A percentile compares a stretch with the other conserved stretches of the same genome.
Evolutionary conservation across 2,888 invertebrate species (phyloP).

Genomic region (Poecilobothrus nobilitatus): DNA sequence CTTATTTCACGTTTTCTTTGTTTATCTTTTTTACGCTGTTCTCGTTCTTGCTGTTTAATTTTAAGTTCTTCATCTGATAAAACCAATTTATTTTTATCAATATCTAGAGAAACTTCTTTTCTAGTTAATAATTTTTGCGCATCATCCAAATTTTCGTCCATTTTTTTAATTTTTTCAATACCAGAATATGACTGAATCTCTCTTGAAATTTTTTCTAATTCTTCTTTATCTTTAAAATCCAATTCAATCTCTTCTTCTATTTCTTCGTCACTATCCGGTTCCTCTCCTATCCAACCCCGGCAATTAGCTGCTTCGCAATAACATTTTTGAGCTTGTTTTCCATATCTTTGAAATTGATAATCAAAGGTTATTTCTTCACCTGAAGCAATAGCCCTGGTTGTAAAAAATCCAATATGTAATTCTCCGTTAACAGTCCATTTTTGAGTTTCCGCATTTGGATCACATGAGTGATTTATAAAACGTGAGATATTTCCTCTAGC

Average conservation of each 20-base stretch:
- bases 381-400: slow-evolving; percentile 66
- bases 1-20: slow-evolving; percentile 22
- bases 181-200: slow-evolving; percentile 16
- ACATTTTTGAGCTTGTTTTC: slow-evolving; percentile 92
- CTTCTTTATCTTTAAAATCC: slow-evolving; percentile 25
- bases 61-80: slow-evolving; percentile 5
- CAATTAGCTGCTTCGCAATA: slow-evolving; percentile 85
- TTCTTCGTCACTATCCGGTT: slow-evolving; percentile 64
- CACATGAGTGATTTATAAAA: slow-evolving; percentile 98
- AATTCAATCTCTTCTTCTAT: slow-evolving; percentile 47
- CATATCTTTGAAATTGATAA: slow-evolving; percentile 95
- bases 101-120: background rate
- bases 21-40: slow-evolving; percentile 27
- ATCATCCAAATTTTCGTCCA: slow-evolving; percentile 22
- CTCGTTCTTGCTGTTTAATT: slow-evolving; percentile 34
- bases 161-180: slow-evolving; percentile 24
- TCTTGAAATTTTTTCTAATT: slow-evolving; percentile 26
- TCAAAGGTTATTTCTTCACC: slow-evolving; percentile 98
- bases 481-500: slow-evolving; percentile 90
- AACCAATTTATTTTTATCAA: slow-evolving; percentile 16
- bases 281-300: slow-evolving; percentile 91
- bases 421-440: slow-evolving; percentile 95
- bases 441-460: slow-evolving; percentile 97
- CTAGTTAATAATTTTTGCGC: slow-evolving; percentile 9
- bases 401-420: slow-evolving; percentile 93